phyloP scores from a whole-genome alignment of 2,113 vertebrate species.

The Struthio camelus region DNA sequence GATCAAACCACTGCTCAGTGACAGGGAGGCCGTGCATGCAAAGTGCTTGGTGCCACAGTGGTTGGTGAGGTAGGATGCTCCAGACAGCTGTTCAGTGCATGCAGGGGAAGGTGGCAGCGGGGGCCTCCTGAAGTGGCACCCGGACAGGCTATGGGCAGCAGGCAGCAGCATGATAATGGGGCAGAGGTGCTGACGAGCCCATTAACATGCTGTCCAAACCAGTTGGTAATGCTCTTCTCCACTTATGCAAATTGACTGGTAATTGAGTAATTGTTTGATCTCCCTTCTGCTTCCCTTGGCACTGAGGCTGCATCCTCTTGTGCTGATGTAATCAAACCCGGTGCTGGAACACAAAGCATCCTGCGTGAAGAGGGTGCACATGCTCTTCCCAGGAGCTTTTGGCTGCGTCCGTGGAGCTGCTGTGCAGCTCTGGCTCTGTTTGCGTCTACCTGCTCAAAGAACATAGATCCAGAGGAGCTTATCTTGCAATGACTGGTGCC shows the following conservation, averaged over 20 bases:
- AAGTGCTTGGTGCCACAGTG: fast-evolving
- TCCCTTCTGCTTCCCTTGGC: conserved; percentile 56
- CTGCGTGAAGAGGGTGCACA: not conserved
- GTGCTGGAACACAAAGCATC: not conserved
- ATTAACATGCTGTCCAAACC: not conserved
- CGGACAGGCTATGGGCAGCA: not conserved
- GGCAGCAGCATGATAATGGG: not conserved
- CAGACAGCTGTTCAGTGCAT: fast-evolving
- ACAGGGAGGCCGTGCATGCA: fast-evolving
- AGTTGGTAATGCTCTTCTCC: not conserved
- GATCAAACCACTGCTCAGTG: not conserved
- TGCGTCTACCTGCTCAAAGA: not conserved
- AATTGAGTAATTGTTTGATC: not conserved
- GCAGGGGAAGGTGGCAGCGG: not conserved
- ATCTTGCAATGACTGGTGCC: fast-evolving
- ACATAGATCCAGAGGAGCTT: not conserved
- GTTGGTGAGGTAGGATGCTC: not conserved
- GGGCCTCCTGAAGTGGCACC: not conserved
- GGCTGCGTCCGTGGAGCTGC: not conserved
- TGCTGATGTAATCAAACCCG: not conserved
- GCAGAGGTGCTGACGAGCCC: not conserved
- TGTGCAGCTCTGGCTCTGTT: not conserved
- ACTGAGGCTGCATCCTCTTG: not conserved
- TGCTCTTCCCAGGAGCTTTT: not conserved
- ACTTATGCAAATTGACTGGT: not conserved